Evolutionary conservation across 2,797 vertebrate species (phyloP).

Genomic region (Rhyacichthys aspro): DNA sequence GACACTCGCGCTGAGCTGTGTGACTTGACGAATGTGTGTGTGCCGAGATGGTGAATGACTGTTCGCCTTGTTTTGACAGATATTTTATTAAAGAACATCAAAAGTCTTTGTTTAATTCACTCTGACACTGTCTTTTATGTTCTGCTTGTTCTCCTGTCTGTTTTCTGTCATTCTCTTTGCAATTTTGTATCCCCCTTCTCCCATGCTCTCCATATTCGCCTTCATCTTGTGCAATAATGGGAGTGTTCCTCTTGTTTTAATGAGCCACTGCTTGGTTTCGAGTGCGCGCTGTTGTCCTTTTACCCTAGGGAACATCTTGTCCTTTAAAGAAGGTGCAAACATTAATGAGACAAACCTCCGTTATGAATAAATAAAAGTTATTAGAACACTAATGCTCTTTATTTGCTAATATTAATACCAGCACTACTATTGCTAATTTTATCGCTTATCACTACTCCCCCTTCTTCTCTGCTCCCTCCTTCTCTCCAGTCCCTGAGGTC

Average conservation of each 20-base stretch:
- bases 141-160: slow-evolving; percentile 33
- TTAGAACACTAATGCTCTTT: slow-evolving; percentile 42
- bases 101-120: slow-evolving; percentile 43
- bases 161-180: slow-evolving; percentile 26
- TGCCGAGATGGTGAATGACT: slow-evolving; percentile 5
- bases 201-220: slow-evolving; percentile 30
- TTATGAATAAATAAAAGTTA: slow-evolving; percentile 47
- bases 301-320: slow-evolving; percentile 24
- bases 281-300: slow-evolving; percentile 55
- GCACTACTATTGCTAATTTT: slow-evolving; percentile 43
- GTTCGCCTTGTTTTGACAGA: slow-evolving; percentile 43
- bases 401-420: slow-evolving; percentile 24
- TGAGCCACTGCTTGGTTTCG: slow-evolving; percentile 43
- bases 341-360: slow-evolving; percentile 60
- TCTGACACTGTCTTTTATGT: slow-evolving; percentile 35
- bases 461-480: slow-evolving; percentile 5
- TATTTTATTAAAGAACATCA: slow-evolving; percentile 47
- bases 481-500: slow-evolving; percentile 49
- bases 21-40: slow-evolving; percentile 16
- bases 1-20: slow-evolving; percentile 33
- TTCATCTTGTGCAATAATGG: slow-evolving; percentile 46
- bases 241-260: slow-evolving; percentile 58
- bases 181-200: slow-evolving; percentile 11
- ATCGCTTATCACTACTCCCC: slow-evolving; percentile 22
- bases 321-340: slow-evolving; percentile 42